Evolutionary conservation across 2,888 invertebrate species (phyloP).

Genomic region (Drosophila paranaensis): DNA sequence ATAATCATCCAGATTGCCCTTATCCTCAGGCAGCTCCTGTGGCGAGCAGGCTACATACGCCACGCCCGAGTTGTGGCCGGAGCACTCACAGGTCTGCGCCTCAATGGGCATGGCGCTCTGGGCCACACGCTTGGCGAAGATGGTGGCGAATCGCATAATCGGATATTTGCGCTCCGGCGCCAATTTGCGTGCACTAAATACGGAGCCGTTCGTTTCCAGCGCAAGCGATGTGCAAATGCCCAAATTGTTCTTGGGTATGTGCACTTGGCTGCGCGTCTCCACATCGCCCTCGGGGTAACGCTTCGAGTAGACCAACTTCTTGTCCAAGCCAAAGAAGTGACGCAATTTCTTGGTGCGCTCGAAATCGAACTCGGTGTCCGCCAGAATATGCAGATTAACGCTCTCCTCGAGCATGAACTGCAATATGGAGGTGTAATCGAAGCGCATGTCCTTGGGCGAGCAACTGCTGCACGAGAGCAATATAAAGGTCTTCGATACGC

Average conservation of each 20-base stretch:
- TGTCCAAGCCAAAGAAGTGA: slow-evolving; percentile 92
- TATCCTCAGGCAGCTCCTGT: slow-evolving; percentile 83
- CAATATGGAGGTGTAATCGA: slow-evolving; percentile 93
- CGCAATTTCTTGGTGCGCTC: slow-evolving; percentile 90
- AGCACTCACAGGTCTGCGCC: slow-evolving; percentile 90
- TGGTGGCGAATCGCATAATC: slow-evolving; percentile 88
- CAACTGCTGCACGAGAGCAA: slow-evolving; percentile 93
- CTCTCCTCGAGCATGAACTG: slow-evolving; percentile 93
- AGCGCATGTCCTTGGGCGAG: slow-evolving; percentile 89
- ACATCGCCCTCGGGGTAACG: slow-evolving; percentile 91
- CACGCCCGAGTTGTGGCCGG: slow-evolving; percentile 88
- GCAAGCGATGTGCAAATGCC: slow-evolving; percentile 93
- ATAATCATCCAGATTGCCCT: slow-evolving; percentile 76
- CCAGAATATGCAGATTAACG: slow-evolving; percentile 92
- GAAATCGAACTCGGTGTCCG: slow-evolving; percentile 92
- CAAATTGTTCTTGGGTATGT: slow-evolving; percentile 90
- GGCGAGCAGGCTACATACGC: slow-evolving; percentile 89
- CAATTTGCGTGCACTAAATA: slow-evolving; percentile 88
- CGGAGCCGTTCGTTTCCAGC: slow-evolving; percentile 92
- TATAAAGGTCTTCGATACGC: slow-evolving; percentile 92
- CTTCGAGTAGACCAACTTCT: slow-evolving; percentile 90
- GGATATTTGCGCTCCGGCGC: slow-evolving; percentile 86
- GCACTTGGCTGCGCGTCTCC: slow-evolving; percentile 90
- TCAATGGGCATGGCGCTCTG: slow-evolving; percentile 87
- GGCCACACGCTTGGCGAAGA: slow-evolving; percentile 89